phyloP scores from a whole-genome alignment of 2,113 vertebrate species.

The Haplochromis vanheusdeni region DNA sequence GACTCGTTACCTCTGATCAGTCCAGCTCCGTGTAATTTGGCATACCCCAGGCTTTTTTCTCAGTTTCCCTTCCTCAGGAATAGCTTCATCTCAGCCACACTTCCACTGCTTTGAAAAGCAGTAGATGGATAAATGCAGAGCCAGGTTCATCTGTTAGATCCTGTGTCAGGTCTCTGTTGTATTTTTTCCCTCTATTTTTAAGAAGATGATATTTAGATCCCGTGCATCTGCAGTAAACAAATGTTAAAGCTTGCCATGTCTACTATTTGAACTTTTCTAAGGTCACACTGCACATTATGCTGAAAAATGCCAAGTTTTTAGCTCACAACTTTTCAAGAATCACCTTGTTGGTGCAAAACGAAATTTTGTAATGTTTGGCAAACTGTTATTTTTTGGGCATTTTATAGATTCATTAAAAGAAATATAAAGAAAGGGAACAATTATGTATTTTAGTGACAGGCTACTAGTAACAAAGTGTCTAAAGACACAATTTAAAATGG shows the following conservation, averaged over 20 bases:
- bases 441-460: neutral
- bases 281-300: neutral
- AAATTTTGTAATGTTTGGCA: neutral
- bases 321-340: neutral
- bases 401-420: neutral
- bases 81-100: neutral
- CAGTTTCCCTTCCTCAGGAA: neutral
- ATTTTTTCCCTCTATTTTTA: neutral
- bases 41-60: neutral
- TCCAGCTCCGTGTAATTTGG: neutral
- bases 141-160: neutral
- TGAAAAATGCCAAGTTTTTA: neutral
- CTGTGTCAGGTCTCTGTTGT: neutral
- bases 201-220: neutral
- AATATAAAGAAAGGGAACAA: neutral
- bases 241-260: neutral
- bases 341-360: neutral
- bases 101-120: neutral
- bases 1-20: neutral
- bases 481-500: neutral
- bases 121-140: neutral
- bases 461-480: neutral
- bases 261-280: neutral
- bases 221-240: neutral
- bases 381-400: neutral